Conservation (phyloP, 2,888 invertebrate genomes). For the Bimastos eiseni region DNA sequence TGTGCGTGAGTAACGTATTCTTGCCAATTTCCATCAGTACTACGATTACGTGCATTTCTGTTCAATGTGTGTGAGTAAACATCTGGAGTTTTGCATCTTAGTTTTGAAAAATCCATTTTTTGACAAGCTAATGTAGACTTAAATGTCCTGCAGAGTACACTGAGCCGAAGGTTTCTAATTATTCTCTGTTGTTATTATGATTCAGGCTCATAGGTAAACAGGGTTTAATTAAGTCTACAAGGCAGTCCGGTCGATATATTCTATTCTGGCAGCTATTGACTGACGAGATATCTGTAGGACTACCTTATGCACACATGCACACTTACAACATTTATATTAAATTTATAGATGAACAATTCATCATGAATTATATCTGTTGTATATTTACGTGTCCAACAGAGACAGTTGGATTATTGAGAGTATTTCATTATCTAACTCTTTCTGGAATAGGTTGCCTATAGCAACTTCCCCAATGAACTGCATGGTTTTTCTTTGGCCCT, state of each 20-base stretch:
- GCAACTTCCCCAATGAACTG: too few species aligned
- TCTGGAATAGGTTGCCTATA: too few species aligned
- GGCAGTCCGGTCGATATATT: background rate
- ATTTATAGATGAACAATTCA: background rate
- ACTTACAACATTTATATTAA: background rate
- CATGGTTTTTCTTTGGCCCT: too few species aligned
- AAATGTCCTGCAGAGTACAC: too few species aligned
- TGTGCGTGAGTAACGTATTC: background rate
- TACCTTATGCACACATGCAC: background rate
- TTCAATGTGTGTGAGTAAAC: background rate
- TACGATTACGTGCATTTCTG: background rate
- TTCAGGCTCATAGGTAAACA: background rate
- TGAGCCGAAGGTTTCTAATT: background rate
- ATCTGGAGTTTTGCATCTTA: background rate
- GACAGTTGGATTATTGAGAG: background rate
- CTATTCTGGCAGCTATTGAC: background rate
- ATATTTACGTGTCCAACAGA: background rate
- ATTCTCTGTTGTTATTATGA: background rate
- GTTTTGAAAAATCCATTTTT: background rate
- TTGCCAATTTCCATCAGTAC: background rate
- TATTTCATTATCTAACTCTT: too few species aligned
- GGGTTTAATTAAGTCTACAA: background rate
- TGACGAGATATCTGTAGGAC: background rate
- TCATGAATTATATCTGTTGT: too few species aligned
- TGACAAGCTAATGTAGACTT: background rate